Evolutionary conservation across 1,140 invertebrate species (phyloP).

Genomic region (Coelopa frigida): DNA sequence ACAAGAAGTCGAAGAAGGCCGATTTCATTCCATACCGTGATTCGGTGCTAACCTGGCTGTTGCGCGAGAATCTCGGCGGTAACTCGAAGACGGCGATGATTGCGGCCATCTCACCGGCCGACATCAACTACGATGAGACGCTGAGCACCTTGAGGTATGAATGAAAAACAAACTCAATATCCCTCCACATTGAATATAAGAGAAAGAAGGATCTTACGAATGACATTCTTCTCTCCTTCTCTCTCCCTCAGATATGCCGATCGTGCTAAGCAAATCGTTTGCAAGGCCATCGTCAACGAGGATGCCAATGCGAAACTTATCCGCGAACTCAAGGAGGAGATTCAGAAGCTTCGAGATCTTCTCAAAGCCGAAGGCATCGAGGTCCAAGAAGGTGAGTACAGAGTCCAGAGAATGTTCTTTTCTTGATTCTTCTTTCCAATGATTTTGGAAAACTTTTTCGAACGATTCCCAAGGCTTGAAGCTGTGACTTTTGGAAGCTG

Average conservation of each 20-base stretch:
- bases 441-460: no score
- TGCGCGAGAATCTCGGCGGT: constrained; percentile 96
- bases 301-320: constrained; percentile 99
- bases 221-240: no score
- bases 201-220: no score
- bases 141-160: constrained; percentile 83
- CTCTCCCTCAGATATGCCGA: constrained; percentile 81
- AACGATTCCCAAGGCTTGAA: no score
- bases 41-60: constrained; percentile 96
- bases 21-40: constrained; percentile 99
- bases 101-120: constrained; percentile 94
- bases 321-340: constrained; percentile 97
- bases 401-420: no score
- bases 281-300: constrained; percentile 98
- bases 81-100: constrained; percentile 99
- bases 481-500: no score
- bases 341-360: constrained; percentile 84
- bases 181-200: constrained; percentile 10
- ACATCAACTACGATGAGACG: constrained; percentile 98
- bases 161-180: neutral
- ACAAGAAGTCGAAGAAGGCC: constrained; percentile 91
- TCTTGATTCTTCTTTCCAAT: no score
- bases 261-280: constrained; percentile 97
- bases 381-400: constrained; percentile 76
- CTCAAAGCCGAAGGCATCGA: constrained; percentile 94